Base-by-base conservation (phyloP, 2,113 vertebrate genomes). In the Scomber scombrus region DNA sequence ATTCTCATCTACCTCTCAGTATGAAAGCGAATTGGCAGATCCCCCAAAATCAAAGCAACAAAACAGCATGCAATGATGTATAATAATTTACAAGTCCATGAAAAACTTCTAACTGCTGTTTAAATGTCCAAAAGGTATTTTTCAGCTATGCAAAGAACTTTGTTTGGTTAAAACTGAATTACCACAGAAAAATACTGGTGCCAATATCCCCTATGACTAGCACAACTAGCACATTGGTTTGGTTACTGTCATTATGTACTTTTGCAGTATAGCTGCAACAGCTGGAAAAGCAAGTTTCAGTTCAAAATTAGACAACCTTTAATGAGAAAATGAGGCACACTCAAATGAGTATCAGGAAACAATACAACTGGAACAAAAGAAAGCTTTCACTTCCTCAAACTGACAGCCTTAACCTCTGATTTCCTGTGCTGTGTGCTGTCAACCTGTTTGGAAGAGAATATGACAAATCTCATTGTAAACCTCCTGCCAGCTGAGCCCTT, bases 401-500 rank as follows among this genome's bases (percentile, higher is more conserved):
- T 7, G 49, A 52, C 60, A 34, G 21, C 31, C 11, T 70, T n/a
- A 29, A 52, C 69, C 67, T 57, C 55, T 45, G 68, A 69, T 79
- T 55, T 50, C 49, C 57, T 55, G 23, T 21, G 13, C 52, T 47
- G 29, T 63, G 26, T 47, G 56, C 57, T 8, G 47, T 49, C 21
- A 23, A 66, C 75, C 84, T 60, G 57, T 80, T 76, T 64, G 58
- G 46, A 57, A 69, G 29, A 67, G 57, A 50, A 75, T 70, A 62
- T 81, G 81, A 87, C 85, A 83, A 71, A 81, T 34, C 56, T 71
- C 56, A 77, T 54, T 51, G 73, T 66, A 71, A 81, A 72, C 82
- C 80, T 82, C 63, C 81, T 71, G 81, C 82, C 85, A 81, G 86
- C 88, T 90, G 86, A 91, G 81, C 62, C 82, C 68, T 54, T 34